These are phyloP conservation scores for Xestia xanthographa DNA, from an alignment of 2,888 invertebrate species.

Conservation along the genomic window DNA sequence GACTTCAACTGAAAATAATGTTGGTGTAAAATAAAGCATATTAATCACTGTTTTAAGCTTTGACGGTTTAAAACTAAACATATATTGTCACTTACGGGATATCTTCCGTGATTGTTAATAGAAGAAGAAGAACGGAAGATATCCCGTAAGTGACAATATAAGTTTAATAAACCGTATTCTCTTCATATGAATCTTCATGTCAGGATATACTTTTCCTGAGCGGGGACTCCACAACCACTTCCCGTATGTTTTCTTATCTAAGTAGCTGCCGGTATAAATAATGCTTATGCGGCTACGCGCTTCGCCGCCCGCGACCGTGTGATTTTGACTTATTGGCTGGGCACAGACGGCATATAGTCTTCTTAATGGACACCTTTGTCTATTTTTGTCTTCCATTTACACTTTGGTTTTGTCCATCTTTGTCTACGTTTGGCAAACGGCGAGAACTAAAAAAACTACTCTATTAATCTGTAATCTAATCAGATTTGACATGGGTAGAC, in stretches of 20 bases:
- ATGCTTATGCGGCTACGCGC: constrained; percentile 79
- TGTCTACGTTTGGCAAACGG: not conserved
- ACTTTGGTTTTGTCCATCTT: not conserved
- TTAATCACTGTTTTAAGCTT: no score
- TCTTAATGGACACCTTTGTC: constrained; percentile 1
- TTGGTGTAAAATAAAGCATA: not conserved
- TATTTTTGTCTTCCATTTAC: not conserved
- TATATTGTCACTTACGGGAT: no score
- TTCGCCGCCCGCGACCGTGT: constrained; percentile 79
- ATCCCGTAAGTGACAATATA: no score
- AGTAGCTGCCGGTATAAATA: constrained; percentile 84
- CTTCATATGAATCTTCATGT: no score
- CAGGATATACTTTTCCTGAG: not conserved
- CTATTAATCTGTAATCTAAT: not conserved
- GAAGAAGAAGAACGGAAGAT: no score
- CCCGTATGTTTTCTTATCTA: constrained; percentile 69
- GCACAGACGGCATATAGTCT: constrained; percentile 50
- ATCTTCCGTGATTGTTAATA: no score
- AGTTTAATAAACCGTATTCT: no score
- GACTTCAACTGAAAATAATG: not conserved
- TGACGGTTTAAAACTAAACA: no score
- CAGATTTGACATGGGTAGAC: not conserved
- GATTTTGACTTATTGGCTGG: constrained; percentile 84
- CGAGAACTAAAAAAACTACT: not conserved
- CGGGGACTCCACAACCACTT: not conserved